Conservation (phyloP, 2,888 invertebrate species). For the Heteromurus nitidus region DNA sequence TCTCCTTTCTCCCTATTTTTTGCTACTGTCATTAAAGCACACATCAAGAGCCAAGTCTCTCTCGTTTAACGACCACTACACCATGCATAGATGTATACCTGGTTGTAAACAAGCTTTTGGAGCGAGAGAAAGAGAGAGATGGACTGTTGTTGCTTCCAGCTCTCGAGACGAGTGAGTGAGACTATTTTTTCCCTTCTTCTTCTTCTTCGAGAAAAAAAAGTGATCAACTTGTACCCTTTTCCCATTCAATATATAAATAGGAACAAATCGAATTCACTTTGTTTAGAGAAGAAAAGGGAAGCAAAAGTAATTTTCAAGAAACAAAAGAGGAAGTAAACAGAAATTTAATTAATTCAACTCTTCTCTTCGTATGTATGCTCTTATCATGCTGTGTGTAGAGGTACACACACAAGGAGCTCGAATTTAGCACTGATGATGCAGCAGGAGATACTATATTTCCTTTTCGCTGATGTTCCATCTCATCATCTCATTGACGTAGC, state of each 20-base stretch:
- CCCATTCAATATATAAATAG: not conserved
- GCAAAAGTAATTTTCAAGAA: constrained; percentile 45
- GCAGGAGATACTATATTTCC: constrained; percentile 1
- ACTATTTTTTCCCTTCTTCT: not conserved
- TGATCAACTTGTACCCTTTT: not conserved
- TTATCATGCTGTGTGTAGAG: not conserved
- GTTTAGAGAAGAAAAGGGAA: not conserved
- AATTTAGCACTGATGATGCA: no score
- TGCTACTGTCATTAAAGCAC: constrained; percentile 4
- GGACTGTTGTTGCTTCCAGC: not conserved
- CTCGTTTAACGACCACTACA: no score
- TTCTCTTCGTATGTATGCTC: not conserved
- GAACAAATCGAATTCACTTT: constrained; percentile 41
- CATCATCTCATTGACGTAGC: constrained; percentile 5
- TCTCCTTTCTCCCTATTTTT: no score
- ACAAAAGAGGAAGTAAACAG: constrained; percentile 56
- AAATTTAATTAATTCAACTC: constrained; percentile 56
- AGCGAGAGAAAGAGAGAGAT: not conserved
- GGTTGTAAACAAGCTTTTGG: no score
- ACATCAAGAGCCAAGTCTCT: constrained; percentile 3
- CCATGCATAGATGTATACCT: no score
- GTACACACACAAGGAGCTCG: no score
- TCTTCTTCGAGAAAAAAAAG: no score
- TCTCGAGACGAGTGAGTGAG: no score
- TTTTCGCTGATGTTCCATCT: not conserved